Base-by-base conservation (phyloP, 2,797 vertebrate genomes). In the Chaetophractus vellerosus region DNA sequence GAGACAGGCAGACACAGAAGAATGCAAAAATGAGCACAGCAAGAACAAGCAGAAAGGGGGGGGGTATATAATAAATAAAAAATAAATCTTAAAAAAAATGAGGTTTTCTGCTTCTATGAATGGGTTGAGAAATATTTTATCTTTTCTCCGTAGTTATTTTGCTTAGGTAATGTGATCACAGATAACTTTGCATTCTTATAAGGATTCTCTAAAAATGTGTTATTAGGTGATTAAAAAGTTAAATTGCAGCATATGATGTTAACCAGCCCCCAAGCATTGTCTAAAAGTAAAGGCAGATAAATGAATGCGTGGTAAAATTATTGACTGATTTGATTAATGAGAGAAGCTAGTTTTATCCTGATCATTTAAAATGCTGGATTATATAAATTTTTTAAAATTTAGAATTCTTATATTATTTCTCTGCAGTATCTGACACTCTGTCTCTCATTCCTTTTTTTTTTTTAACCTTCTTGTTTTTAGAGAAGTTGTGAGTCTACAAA, bases 61-160 rank as follows among this genome's bases (percentile, higher is more conserved):
- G n/a, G n/a, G n/a, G n/a, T n/a, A n/a, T n/a, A n/a, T n/a, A n/a
- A n/a, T n/a, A n/a, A n/a, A n/a, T n/a, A n/a, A n/a, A n/a, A n/a
- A n/a, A n/a, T n/a, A n/a, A n/a, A n/a, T n/a, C n/a, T n/a, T n/a
- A n/a, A n/a, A n/a, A n/a, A 66, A 69, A 88, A 89, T 74, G 57
- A 57, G 82, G 63, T 50, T 72, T 93, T 92, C 48, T 82, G 57
- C 69, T 38, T 48, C 66, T 48, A 31, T 84, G 52, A 79, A 84
- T 24, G n/a, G n/a, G 28, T 48, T 88, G 41, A 68, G 36, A n/a
- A 91, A 66, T 88, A 55, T n/a, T 83, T 68, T 68, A 31, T 55
- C 16, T 81, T 69, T 88, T 78, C 79, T 31, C 80, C 21, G 64
- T 90, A 31, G 61, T 92, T 80, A 24, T 85, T 63, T 64, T 88